Percentiles rank a stretch among this genome's conserved stretches.
Conservation (phyloP, 2,888 invertebrate genomes). For the Oscheius sp. region DNA sequence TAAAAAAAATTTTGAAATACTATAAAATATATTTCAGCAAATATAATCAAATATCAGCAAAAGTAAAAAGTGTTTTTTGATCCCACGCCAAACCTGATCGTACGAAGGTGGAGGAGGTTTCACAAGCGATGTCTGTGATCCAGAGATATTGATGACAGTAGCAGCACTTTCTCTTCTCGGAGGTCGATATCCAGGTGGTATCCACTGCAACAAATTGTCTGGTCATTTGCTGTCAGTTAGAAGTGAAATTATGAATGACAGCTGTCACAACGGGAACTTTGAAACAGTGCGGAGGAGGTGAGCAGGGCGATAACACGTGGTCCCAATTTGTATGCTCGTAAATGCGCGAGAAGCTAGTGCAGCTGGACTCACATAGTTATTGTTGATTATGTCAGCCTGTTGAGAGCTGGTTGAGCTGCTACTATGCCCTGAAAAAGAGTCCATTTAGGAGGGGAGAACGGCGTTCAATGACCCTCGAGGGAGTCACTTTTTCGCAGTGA, state of each 20-base stretch:
- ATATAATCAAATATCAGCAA: too few species aligned
- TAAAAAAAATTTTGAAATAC: too few species aligned
- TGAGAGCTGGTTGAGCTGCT: too few species aligned
- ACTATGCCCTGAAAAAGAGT: too few species aligned
- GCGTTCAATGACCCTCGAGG: not conserved
- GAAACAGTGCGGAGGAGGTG: not conserved
- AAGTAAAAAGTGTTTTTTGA: too few species aligned
- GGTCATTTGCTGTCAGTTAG: constrained; percentile 15
- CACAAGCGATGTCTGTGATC: constrained; percentile 1
- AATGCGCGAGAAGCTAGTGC: constrained; percentile 1
- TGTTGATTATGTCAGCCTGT: constrained; percentile 18
- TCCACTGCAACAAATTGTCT: constrained; percentile 22
- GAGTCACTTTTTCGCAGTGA: too few species aligned
- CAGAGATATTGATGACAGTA: constrained; percentile 32
- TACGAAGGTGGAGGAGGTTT: constrained; percentile 40
- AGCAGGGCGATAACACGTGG: constrained; percentile 10
- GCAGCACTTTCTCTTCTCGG: constrained; percentile 12
- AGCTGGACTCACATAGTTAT: constrained; percentile 9
- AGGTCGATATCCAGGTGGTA: constrained; percentile 30
- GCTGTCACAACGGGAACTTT: constrained; percentile 16
- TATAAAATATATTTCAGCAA: too few species aligned
- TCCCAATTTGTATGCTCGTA: constrained; percentile 28
- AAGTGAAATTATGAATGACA: constrained; percentile 23
- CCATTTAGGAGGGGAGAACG: too few species aligned
- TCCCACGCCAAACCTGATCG: constrained; percentile 42